Base-by-base conservation (phyloP, 2,797 vertebrate species). In the Silurus aristotelis region DNA sequence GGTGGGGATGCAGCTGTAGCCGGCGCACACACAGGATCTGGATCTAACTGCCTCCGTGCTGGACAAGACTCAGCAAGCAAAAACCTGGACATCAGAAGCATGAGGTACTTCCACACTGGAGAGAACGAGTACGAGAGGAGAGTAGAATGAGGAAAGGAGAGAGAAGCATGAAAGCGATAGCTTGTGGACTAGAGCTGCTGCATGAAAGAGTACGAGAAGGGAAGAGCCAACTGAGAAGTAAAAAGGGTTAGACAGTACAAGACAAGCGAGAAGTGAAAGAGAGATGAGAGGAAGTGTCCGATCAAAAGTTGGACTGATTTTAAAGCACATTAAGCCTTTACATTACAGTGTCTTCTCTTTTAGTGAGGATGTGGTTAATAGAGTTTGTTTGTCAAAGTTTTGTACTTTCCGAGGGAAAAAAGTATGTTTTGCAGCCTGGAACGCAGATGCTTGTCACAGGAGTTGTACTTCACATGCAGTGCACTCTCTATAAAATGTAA, bases 31-130 rank as follows among this genome's bases (percentile, higher is more conserved):
- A 79, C 46, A 55, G 77, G 77, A 83, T 84, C 82, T 88, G 89
- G 89, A 88, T 88, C 85, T 89, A 85, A 79, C 73, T 75, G 46
- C 75, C 85, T 86, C 80, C 82, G 80, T 79, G 80, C 73, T 80
- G 84, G 87, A 88, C 82, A 68, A 83, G 68, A 70, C 86, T 85
- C 87, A 31, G 83, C 61, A 27, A 67, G 27, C 78, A 43, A 85
- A 72, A 61, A 67, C 43, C 87, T 52, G 82, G 82, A 87, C 87
- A 84, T 87, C 87, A 64, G 72, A 66, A 88, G 60, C 84, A 89
- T 90, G 89, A 90, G 89, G 89, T 90, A 90, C 76, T 82, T 82
- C 25, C 66, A 61, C 52, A 17, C 68, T 38, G 9, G 75, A 71
- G 80, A 71, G 80, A 84, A 80, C 55, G 63, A 86, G 56, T 68